Evolutionary conservation across 2,888 invertebrate species (phyloP).

Genomic region (Drosophila maculinotata): DNA sequence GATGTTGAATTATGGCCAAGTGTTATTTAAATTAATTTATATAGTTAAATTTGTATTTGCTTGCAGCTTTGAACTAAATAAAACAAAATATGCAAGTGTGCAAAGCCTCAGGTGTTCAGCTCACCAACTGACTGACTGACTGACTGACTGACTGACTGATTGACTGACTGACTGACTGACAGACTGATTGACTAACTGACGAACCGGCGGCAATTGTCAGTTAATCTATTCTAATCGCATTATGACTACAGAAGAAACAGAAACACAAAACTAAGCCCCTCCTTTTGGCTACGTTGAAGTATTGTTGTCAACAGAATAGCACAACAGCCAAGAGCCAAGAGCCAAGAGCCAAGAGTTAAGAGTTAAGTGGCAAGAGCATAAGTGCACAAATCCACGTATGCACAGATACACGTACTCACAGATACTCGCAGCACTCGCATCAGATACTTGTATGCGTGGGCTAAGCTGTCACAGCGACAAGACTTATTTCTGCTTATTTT

Average conservation of each 20-base stretch:
- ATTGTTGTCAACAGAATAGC: conserved; percentile 60
- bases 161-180: conserved; percentile 5
- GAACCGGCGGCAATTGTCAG: conserved; percentile 68
- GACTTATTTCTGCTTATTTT: conserved; percentile 79
- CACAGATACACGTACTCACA: conserved; percentile 22
- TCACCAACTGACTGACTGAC: conserved; percentile 6
- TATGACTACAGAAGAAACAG: conserved; percentile 52
- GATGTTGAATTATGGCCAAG: conserved; percentile 71
- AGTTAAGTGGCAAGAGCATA: conserved; percentile 46
- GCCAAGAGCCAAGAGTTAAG: conserved; percentile 28
- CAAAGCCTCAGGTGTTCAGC: conserved; percentile 65
- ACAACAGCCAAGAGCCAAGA: conserved; percentile 5
- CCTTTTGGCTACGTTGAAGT: conserved; percentile 34
- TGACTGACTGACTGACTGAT: conserved; percentile 11
- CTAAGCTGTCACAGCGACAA: conserved; percentile 78
- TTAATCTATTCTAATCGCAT: conserved; percentile 82
- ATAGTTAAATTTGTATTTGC: conserved; percentile 72
- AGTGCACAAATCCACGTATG: conserved; percentile 61
- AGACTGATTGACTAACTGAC: conserved; percentile 9
- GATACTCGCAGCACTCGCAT: conserved; percentile 15
- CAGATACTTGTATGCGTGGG: conserved; percentile 60
- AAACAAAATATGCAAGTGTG: conserved; percentile 75
- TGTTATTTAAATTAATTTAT: conserved; percentile 78
- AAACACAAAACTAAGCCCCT: conserved; percentile 3
- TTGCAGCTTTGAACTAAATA: conserved; percentile 66